Conservation (phyloP, 2,888 invertebrate genomes). For the Sacculina carcini region DNA sequence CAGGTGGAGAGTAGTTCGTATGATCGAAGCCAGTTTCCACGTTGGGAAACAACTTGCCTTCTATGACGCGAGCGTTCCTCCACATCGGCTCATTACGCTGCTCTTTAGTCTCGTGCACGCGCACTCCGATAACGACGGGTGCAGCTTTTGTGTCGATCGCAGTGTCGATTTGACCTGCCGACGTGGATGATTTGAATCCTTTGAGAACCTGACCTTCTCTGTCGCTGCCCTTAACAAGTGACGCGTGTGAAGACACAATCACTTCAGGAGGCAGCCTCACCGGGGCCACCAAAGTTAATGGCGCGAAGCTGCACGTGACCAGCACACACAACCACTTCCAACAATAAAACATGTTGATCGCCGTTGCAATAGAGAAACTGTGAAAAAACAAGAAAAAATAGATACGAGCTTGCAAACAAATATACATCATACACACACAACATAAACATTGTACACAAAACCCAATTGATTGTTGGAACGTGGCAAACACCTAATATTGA, state of each 20-base stretch:
- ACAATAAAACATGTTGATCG: no score
- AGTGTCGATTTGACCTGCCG: not conserved
- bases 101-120: not conserved
- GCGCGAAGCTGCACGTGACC: no score
- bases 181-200: no score
- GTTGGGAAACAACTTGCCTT: not conserved
- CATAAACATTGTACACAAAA: no score
- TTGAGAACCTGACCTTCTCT: not conserved
- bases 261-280: not conserved
- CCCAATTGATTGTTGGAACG: no score
- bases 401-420: no score
- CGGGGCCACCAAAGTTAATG: no score
- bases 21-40: not conserved
- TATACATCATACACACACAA: no score
- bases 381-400: no score
- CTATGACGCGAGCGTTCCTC: constrained; percentile 3
- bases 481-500: no score
- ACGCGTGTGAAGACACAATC: not conserved
- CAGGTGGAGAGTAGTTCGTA: not conserved
- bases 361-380: no score
- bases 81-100: constrained; percentile 19
- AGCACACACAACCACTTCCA: no score
- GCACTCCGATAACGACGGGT: constrained; percentile 3
- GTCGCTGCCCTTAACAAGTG: not conserved
- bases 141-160: not conserved